Evolutionary conservation across 2,888 invertebrate genomes (phyloP), one percentile per base, ranked within the genome.

Genomic region (Andrena chrysosceles): DNA sequence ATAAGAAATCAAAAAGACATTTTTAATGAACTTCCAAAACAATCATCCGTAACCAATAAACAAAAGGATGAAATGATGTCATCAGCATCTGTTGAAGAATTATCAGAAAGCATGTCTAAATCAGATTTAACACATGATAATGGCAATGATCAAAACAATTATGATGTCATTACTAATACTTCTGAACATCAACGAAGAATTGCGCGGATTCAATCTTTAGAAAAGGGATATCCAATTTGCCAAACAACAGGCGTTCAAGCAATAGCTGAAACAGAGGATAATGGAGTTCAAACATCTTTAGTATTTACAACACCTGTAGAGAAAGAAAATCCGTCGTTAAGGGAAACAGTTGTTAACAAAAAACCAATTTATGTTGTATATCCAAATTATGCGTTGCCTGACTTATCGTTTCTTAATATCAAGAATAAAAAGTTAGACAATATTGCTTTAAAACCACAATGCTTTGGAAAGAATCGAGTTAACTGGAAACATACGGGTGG

Each of bases 281-380:
- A 93, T 71, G 90, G 89, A 2, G 93, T 92, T 3, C 94, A 94
- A 78, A 94, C 94, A 2, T 94, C 94, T 0, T 69, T 94, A 33
- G 83, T 91, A 13, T 94, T 87, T 93, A 94, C 88, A 89, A 92
- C 87, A 5, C 48, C 77, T 6, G 62, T 64, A 3, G 86, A 87
- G 91, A 94, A 90, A 74, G 93, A 73, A 90, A 87, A 81, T 70
- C 89, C 89, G 6, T 85, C 87, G 13, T 73, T 92, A 59, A 90
- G 89, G 23, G 93, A 93, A 75, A 92, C 91, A 0, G 77, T 90
- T n/a, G 75, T 93, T 54, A 90, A 93, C 64, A 91, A 93, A 90
- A 97, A 97, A 90, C 97, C 98, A 3, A 97, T 98, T 1, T 98
- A 97, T 93, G 97, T 98, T 60, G 96, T 98, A 85, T 98, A 98